Percentiles rank a stretch among this genome's conserved stretches.
Evolutionary conservation across 1,140 invertebrate genomes (phyloP).

Genomic region (Leptinotarsa texana): DNA sequence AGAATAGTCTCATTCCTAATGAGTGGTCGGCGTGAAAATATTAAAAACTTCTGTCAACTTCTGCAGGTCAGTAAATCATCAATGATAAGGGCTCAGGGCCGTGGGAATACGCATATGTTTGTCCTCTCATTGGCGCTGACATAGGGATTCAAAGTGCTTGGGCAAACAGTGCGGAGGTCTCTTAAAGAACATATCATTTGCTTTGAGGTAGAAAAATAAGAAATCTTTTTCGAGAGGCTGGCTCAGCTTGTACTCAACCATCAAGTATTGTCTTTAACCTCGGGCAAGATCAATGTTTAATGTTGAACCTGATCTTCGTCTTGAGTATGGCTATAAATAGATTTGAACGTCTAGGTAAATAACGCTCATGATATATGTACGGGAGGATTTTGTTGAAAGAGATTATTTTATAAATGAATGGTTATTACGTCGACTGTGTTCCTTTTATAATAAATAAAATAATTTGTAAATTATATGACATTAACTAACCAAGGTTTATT

Average conservation of each 20-base stretch:
- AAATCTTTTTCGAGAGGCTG: conserved; percentile 14
- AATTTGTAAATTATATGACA: neutral
- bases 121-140: conserved; percentile 19
- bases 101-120: conserved; percentile 25
- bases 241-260: conserved; percentile 19
- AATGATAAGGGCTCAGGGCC: conserved; percentile 5
- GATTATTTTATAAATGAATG: conserved; percentile 7
- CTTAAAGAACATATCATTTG: conserved; percentile 16
- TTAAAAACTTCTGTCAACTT: neutral
- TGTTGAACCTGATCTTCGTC: neutral
- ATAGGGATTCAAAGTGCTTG: conserved; percentile 24
- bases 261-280: conserved; percentile 14
- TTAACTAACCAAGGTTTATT: neutral
- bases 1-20: neutral
- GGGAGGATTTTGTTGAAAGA: neutral
- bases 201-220: conserved; percentile 22
- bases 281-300: conserved; percentile 6
- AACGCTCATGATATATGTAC: neutral
- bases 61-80: conserved; percentile 7
- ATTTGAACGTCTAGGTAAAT: conserved; percentile 1
- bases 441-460: neutral
- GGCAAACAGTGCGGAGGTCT: conserved; percentile 23
- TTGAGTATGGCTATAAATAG: neutral
- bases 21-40: neutral
- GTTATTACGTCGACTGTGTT: neutral